phyloP scores from a whole-genome alignment of 2,797 vertebrate genomes.

The Vipera latastei region DNA sequence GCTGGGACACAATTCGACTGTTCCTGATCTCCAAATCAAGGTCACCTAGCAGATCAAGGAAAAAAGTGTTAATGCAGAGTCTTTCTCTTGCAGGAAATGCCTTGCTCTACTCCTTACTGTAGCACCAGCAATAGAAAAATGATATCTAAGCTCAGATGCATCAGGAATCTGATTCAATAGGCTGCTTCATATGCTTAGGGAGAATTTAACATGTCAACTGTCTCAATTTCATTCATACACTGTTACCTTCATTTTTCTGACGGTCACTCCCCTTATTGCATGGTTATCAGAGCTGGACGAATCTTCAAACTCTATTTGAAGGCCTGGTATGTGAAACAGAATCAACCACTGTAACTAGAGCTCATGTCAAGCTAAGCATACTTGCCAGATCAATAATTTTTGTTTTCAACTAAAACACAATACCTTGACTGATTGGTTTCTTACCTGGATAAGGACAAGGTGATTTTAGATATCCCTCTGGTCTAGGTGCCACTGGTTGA shows the following conservation, averaged over 20 bases:
- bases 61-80: not conserved
- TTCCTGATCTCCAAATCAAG: not conserved
- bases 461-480: slow-evolving; percentile 89
- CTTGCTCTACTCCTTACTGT: not conserved
- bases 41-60: not conserved
- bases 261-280: slow-evolving; percentile 68
- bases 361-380: slow-evolving; percentile 25
- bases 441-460: slow-evolving; percentile 84
- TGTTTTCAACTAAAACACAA: not conserved
- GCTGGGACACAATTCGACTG: not conserved
- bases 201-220: not conserved
- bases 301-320: slow-evolving; percentile 72
- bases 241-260: slow-evolving; percentile 79
- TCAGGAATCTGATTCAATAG: not conserved
- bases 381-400: slow-evolving; percentile 23
- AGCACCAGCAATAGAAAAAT: not conserved
- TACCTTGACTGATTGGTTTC: not conserved
- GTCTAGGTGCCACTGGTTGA: slow-evolving; percentile 94
- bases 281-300: slow-evolving; percentile 68
- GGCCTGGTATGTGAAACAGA: slow-evolving; percentile 54
- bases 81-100: not conserved
- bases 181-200: not conserved
- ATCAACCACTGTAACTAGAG: slow-evolving; percentile 11
- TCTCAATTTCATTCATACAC: not conserved
- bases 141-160: not conserved